Percentiles rank a stretch among this genome's conserved stretches.
Conservation (phyloP, 2,888 invertebrate genomes). For the Gisinianus flammeolus region DNA sequence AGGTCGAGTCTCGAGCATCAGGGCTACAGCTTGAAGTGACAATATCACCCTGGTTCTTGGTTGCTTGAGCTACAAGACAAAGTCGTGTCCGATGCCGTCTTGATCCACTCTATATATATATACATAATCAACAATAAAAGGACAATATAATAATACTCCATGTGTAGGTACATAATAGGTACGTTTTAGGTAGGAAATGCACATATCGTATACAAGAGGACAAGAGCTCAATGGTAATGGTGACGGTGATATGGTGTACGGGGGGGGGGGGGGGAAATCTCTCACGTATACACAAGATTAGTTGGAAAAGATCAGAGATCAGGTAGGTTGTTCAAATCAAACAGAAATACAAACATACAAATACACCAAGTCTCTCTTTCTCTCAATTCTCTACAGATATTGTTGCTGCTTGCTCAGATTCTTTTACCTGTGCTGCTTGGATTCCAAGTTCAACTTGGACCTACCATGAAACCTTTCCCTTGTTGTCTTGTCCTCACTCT, state of each 20-base stretch:
- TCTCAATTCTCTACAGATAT: not conserved
- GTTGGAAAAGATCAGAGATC: constrained; percentile 9
- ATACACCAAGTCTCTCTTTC: not conserved
- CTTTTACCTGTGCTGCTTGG: not conserved
- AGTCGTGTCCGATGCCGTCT: constrained; percentile 56
- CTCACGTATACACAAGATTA: constrained; percentile 11
- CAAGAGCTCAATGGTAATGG: no score
- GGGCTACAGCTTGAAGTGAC: constrained; percentile 91
- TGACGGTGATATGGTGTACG: no score
- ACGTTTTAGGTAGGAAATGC: not conserved
- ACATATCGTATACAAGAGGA: not conserved
- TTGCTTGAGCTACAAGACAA: constrained; percentile 60
- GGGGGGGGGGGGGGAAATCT: not conserved
- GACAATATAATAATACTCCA: not conserved
- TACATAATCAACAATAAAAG: constrained; percentile 4
- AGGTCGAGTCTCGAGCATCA: constrained; percentile 89
- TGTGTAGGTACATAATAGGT: not conserved
- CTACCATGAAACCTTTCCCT: no score
- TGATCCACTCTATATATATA: constrained; percentile 33
- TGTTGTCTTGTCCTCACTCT: no score
- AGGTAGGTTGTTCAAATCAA: not conserved
- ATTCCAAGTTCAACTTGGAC: not conserved
- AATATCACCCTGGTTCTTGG: constrained; percentile 56
- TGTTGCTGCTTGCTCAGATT: not conserved
- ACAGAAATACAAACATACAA: not conserved